These are phyloP conservation scores for Drosophila anomalipes DNA, from an alignment of 2,888 invertebrate species.

Conservation along the genomic window DNA sequence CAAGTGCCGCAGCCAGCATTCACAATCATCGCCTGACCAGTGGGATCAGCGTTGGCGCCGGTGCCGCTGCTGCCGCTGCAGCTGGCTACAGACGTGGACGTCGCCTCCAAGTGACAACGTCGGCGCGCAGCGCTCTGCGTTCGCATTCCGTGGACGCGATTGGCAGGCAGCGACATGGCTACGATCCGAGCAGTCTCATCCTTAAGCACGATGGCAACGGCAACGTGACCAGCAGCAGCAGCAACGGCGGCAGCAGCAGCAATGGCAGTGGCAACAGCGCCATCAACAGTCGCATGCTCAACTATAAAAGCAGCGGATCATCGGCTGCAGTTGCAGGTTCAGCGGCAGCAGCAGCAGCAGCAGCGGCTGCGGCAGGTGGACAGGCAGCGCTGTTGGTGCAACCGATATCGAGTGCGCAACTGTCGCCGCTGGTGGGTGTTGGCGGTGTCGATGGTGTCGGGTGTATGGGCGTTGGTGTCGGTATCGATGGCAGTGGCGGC, in stretches of 20 bases:
- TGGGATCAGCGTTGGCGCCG: conserved; percentile 47
- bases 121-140: conserved; percentile 69
- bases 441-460: conserved; percentile 72
- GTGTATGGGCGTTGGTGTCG: conserved; percentile 64
- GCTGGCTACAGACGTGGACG: conserved; percentile 81
- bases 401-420: conserved; percentile 83
- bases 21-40: conserved; percentile 83
- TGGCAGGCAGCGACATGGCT: conserved; percentile 77
- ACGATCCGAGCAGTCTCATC: conserved; percentile 82
- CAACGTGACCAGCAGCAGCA: conserved; percentile 67
- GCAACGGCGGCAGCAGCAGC: conserved; percentile 46
- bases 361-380: conserved; percentile 59
- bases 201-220: conserved; percentile 82
- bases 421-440: conserved; percentile 74
- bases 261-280: conserved; percentile 41
- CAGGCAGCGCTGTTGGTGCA: conserved; percentile 83
- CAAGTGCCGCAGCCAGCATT: conserved; percentile 74
- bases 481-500: conserved; percentile 75
- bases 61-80: conserved; percentile 47
- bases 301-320: conserved; percentile 74
- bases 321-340: conserved; percentile 30
- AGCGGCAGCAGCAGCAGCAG: conserved; percentile 38
- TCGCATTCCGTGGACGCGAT: conserved; percentile 85
- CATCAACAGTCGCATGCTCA: conserved; percentile 78
- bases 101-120: conserved; percentile 61